Base-by-base conservation (phyloP, 2,888 invertebrate species). In the Tribolium freemani region DNA sequence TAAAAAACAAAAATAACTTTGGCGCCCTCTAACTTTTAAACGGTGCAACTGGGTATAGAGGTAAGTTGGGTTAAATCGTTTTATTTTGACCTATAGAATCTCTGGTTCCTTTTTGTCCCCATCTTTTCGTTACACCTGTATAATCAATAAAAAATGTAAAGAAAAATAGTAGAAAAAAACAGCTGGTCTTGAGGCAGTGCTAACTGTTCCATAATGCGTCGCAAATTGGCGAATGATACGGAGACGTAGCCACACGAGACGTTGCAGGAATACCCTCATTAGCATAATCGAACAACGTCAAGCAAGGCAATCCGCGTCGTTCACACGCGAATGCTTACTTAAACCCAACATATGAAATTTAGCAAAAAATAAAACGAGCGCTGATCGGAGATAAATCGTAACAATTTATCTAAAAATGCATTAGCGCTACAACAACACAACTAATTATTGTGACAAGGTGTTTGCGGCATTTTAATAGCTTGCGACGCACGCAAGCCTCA, bases 391-490 rank as follows among this genome's bases (percentile, higher is more conserved):
- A 67, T 53, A 69, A 60, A 60, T 69, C 48, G 63, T 72, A 67
- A 71, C 75, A 72, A 76, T 74, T 77, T 63, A 63, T 70, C 69
- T 61, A 48, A 76, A 77, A 81, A 79, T 72, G 78, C 79, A 80
- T 80, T 80, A 82, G 77, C 76, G 77, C 76, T 75, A 76, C 78
- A 77, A 74, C 78, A 79, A 78, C 78, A 81, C 80, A 80, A 82
- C 81, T 83, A 84, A 83, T 82, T 83, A 83, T 82, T 83, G 82
- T 81, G 79, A 81, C 83, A 81, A 83, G 83, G 83, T 83, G 83
- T 83, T 83, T 83, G 80, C 80, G 80, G 82, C 82, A 81, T 83
- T 82, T 83, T 83, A 84, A 84, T 82, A 78, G 81, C 78, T 73
- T 75, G 73, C 78, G 76, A 77, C 79, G 78, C 83, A 82, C 82